Base-by-base conservation (phyloP, 2,888 invertebrate species). In the Dendrolimus pini region DNA sequence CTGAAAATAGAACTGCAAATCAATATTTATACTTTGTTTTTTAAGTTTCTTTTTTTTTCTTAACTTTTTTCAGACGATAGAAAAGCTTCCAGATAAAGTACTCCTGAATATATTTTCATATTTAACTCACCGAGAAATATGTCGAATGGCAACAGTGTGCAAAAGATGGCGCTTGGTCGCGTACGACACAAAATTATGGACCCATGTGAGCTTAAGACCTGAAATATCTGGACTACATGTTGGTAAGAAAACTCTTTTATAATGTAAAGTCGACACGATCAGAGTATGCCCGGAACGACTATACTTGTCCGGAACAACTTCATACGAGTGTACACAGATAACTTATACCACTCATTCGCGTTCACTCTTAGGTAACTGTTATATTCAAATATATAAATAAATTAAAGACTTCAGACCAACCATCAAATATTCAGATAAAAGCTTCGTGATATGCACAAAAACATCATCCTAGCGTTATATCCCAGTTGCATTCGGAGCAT, bases 31-130 rank as follows among this genome's bases (percentile, higher is more conserved):
- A 30, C 30, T 3, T 30, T 0, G 30, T 30, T 30, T 0, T 30
- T 30, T 30, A 30, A 30, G 30, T 30, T 30, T 30, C 30, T 30
- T 3, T 57, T 9, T 10, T 42, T 14, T 1, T 14, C 14, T 14
- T 56, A 58, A 41, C 52, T n/a, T 55, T 58, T 92, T 92, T 42
- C 92, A 98, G 97, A 98, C 97, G 7, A 97, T 98, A 78, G 98
- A 98, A 83, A 98, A 98, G 83, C 92, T 99, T 52, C 99, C 99
- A 10, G 99, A 99, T 85, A 99, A 99, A 89, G 96, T 99, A 42
- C 91, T 99, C 53, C 91, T 98, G 64, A 95, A 97, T 77, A 96
- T 98, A 77, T 99, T 99, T 90, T 96, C 96, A 54, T 99, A 98
- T 85, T 91, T 99, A 65, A 93, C 95, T 41, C 99, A 99, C 80